A percentile compares a stretch with the other conserved stretches of the same genome.
Conservation (phyloP, 2,888 invertebrate species). For the Clanis bilineata region DNA sequence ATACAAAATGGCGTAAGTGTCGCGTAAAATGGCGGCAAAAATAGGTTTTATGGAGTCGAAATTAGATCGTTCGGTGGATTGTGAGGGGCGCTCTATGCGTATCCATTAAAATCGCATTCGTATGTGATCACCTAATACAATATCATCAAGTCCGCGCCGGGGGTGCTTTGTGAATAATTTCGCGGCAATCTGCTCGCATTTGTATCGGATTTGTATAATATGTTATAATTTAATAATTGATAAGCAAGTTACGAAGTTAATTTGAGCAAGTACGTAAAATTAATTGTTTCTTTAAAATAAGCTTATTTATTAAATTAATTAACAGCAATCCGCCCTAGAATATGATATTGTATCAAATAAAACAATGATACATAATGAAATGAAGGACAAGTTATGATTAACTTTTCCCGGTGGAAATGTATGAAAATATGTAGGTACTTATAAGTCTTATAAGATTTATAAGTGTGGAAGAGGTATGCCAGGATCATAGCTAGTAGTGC, state of each 20-base stretch:
- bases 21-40: slow-evolving; percentile 41
- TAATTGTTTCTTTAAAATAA: neutral
- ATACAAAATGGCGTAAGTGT: slow-evolving; percentile 58
- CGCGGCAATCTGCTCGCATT: slow-evolving; percentile 79
- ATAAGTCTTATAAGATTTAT: too few relatives aligned
- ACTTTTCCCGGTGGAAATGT: too few relatives aligned
- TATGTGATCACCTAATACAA: slow-evolving; percentile 83
- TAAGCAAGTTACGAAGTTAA: slow-evolving; percentile 4
- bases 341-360: too few relatives aligned
- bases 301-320: neutral
- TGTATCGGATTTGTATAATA: slow-evolving; percentile 70
- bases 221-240: slow-evolving; percentile 63
- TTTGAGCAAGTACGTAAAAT: neutral
- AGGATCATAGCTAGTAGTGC: too few relatives aligned
- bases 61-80: slow-evolving; percentile 43
- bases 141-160: slow-evolving; percentile 77
- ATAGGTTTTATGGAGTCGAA: slow-evolving; percentile 41
- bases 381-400: too few relatives aligned
- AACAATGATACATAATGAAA: too few relatives aligned
- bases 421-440: too few relatives aligned
- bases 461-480: too few relatives aligned
- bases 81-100: slow-evolving; percentile 48
- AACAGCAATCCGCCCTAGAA: too few relatives aligned
- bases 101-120: slow-evolving; percentile 82
- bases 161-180: slow-evolving; percentile 81